Evolutionary conservation across 2,888 invertebrate species (phyloP).

Genomic region (Macrostomum cliftonense): DNA sequence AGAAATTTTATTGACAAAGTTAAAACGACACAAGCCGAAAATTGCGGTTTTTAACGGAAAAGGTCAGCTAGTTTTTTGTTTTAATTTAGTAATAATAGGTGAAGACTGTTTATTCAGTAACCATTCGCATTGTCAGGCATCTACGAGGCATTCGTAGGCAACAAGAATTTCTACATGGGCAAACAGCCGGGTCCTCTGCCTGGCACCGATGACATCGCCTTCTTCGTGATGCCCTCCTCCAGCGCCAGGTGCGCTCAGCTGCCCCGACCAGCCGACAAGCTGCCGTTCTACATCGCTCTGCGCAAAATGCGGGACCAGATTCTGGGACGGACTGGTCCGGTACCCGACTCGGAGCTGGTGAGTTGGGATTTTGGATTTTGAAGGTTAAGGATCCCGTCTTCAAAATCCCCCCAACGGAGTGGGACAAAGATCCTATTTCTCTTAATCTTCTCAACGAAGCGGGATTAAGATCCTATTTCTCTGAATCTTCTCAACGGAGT

Average conservation of each 20-base stretch:
- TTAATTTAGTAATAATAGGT: too few species aligned
- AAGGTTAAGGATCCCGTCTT: too few species aligned
- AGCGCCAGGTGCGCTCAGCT: slow-evolving; percentile 88
- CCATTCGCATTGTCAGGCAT: too few species aligned
- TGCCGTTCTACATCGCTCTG: slow-evolving; percentile 83
- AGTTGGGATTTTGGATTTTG: too few species aligned
- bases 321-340: slow-evolving; percentile 48
- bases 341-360: slow-evolving; percentile 27
- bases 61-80: slow-evolving; percentile 44
- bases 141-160: slow-evolving; percentile 87
- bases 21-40: slow-evolving; percentile 76
- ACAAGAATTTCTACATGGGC: slow-evolving; percentile 88
- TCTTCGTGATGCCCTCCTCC: slow-evolving; percentile 97
- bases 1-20: slow-evolving; percentile 65
- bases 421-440: too few species aligned
- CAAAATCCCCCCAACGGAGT: too few species aligned
- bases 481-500: too few species aligned
- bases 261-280: slow-evolving; percentile 89
- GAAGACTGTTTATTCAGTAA: too few species aligned
- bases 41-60: slow-evolving; percentile 96
- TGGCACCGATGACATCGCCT: slow-evolving; percentile 53
- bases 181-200: slow-evolving; percentile 79
- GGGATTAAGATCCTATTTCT: too few species aligned
- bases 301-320: slow-evolving; percentile 85
- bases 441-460: too few species aligned